These are phyloP conservation scores for Melanotus villosus DNA, from an alignment of 2,888 invertebrate species.

Conservation along the genomic window DNA sequence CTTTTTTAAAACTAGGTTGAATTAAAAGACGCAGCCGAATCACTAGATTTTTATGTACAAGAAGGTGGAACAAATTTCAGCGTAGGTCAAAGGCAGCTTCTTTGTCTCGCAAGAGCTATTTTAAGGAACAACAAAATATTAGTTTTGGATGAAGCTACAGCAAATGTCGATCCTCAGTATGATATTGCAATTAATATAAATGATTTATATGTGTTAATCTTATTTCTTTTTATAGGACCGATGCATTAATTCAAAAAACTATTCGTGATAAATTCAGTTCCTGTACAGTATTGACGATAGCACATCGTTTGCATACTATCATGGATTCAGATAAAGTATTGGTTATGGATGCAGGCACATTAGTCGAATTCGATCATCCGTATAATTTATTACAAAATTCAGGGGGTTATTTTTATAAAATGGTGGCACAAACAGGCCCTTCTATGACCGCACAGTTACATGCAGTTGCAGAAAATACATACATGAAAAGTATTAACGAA, in stretches of 20 bases:
- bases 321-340: conserved; percentile 87
- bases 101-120: conserved; percentile 90
- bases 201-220: too few relatives aligned
- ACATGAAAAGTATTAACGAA: neutral
- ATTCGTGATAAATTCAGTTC: conserved; percentile 81
- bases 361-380: conserved; percentile 71
- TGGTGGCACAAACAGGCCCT: conserved; percentile 61
- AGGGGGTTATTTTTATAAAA: conserved; percentile 56
- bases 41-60: conserved; percentile 76
- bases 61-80: conserved; percentile 89
- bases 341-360: conserved; percentile 72
- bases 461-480: conserved; percentile 55
- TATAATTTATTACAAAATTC: conserved; percentile 60
- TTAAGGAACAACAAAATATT: conserved; percentile 84
- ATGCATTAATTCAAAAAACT: conserved; percentile 82
- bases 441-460: conserved; percentile 55
- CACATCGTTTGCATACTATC: conserved; percentile 87
- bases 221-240: conserved; percentile 76
- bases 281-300: conserved; percentile 87
- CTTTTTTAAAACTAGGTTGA: conserved; percentile 75
- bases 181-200: neutral
- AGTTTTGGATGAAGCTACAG: conserved; percentile 92
- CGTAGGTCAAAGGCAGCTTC: conserved; percentile 88
- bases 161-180: conserved; percentile 89
- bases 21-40: conserved; percentile 78